Percentiles rank a stretch among this genome's conserved stretches.
Conservation (phyloP, 2,113 vertebrate genomes). For the Aptenodytes patagonicus region DNA sequence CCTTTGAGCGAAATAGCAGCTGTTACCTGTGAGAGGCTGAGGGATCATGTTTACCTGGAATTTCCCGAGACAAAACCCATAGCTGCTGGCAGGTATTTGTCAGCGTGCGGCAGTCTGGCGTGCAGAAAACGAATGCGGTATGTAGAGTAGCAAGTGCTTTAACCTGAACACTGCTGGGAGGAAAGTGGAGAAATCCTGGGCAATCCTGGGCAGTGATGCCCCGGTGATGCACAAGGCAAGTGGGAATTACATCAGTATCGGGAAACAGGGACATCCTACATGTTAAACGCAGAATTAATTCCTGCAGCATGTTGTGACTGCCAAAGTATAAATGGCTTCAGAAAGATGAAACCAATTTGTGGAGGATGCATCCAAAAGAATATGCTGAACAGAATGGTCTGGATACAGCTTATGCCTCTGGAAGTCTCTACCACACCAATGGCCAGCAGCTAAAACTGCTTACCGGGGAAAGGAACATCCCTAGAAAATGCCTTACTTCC, state of each 20-base stretch:
- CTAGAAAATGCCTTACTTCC: not conserved
- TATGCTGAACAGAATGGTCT: not conserved
- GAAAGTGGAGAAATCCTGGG: not conserved
- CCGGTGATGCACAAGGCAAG: not conserved
- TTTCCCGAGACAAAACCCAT: constrained; percentile 34
- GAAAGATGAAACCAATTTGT: not conserved
- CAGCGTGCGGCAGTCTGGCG: not conserved
- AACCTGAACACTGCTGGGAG: not conserved
- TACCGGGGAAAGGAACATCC: not conserved
- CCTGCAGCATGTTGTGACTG: not conserved
- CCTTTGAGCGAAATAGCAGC: constrained; percentile 57
- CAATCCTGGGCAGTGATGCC: not conserved
- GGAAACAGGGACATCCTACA: not conserved
- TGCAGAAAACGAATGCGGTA: not conserved
- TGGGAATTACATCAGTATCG: not conserved
- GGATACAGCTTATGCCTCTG: not conserved
- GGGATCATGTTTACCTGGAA: constrained; percentile 40
- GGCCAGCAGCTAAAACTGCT: not conserved
- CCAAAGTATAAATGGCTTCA: not conserved
- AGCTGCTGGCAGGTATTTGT: constrained; percentile 23
- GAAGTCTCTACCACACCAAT: not conserved
- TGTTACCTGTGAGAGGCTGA: not conserved
- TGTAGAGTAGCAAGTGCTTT: not conserved
- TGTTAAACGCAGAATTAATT: not conserved
- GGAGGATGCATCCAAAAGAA: not conserved